These are phyloP conservation scores for Tetragonula clypearis DNA, from an alignment of 1,140 invertebrate genomes.

Conservation along the genomic window DNA sequence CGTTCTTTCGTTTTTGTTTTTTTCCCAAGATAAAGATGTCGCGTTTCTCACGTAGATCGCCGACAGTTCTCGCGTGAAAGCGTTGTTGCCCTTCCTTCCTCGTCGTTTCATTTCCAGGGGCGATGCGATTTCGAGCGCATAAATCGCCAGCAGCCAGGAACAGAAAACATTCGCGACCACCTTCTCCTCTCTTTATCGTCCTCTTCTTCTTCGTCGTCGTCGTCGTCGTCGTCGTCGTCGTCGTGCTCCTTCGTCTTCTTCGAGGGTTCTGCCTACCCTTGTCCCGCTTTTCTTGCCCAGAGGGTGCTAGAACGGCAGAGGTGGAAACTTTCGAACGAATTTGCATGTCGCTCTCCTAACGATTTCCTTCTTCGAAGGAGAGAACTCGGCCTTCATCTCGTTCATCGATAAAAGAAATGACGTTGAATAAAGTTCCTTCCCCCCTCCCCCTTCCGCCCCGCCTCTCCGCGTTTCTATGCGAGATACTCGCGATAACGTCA, in stretches of 20 bases:
- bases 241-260: slow-evolving; percentile 40
- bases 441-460: neutral
- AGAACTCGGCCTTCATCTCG: slow-evolving; percentile 62
- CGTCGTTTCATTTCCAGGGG: slow-evolving; percentile 62
- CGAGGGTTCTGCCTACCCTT: slow-evolving; percentile 50
- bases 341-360: slow-evolving; percentile 73
- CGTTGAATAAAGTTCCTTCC: slow-evolving; percentile 58
- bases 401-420: slow-evolving; percentile 70
- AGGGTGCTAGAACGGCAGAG: slow-evolving; percentile 59
- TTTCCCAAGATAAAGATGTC: slow-evolving; percentile 28
- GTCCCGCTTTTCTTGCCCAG: slow-evolving; percentile 65
- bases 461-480: slow-evolving; percentile 44
- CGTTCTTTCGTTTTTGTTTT: neutral
- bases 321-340: slow-evolving; percentile 70
- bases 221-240: slow-evolving; percentile 15
- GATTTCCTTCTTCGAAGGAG: slow-evolving; percentile 67
- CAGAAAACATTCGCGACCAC: slow-evolving; percentile 60
- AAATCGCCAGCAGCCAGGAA: slow-evolving; percentile 67
- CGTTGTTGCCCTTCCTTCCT: slow-evolving; percentile 15
- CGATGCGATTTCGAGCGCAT: slow-evolving; percentile 62
- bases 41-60: slow-evolving; percentile 58
- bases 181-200: slow-evolving; percentile 51
- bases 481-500: slow-evolving; percentile 55
- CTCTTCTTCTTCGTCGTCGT: slow-evolving; percentile 13
- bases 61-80: neutral